Base-by-base conservation (phyloP, 2,888 invertebrate species). In the Eristalis intricaria region DNA sequence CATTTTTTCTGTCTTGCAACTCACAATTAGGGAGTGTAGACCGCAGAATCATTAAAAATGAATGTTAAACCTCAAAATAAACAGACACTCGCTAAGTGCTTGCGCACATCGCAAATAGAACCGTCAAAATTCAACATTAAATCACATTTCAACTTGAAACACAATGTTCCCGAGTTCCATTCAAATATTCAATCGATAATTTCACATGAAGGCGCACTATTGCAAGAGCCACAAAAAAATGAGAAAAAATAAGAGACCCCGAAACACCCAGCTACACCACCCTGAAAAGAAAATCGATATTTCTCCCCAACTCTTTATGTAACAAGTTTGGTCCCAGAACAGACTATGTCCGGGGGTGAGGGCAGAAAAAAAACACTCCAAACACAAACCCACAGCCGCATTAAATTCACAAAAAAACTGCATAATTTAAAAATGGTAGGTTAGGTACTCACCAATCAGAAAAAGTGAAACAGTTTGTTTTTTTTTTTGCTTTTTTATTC, bases 301-400 rank as follows among this genome's bases (percentile, higher is more conserved):
- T n/a, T 66, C 69, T 40, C 74, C 83, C 82, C 86, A 81, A 83
- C 83, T 83, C 86, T 78, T 81, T 86, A 83, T 86, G 82, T 86
- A 86, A 86, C 70, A 78, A 75, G 40, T 71, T 60, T 58, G 63
- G 50, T 50, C 19, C 19, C 2, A 50, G 50, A 50, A 50, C 50
- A 60, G 35, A 66, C 68, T 66, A n/a, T n/a, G 65, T 40, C 65
- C 60, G 56, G 23, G 32, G 32, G 32, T n/a, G n/a, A n/a, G n/a
- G n/a, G n/a, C n/a, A n/a, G 32, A 32, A 70, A 50, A n/a, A 60
- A 58, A 58, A 7, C 3, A 58, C 7, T 23, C 10, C 10, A 19
- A 23, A 29, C 26, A 35, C 22, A 63, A 68, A n/a, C 22, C 11
- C 35, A 60, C 23, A 56, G 13, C 35, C 40, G 40, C 65, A 81